Evolutionary conservation across 2,113 vertebrate genomes (phyloP).

Genomic region (Lucifuga dentata): DNA sequence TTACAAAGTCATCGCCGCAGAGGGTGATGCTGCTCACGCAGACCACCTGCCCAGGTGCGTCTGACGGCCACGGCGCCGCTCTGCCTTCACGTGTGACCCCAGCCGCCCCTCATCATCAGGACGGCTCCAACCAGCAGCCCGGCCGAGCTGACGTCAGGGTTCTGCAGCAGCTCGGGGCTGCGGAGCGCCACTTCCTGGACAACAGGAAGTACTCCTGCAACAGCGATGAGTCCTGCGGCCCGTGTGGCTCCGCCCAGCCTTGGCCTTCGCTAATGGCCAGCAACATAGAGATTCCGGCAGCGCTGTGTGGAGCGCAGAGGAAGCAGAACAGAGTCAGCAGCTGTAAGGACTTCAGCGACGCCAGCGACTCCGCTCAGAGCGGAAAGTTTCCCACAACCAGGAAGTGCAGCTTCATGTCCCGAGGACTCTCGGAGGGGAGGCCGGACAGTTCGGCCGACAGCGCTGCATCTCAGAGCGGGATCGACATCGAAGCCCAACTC

Average conservation of each 20-base stretch:
- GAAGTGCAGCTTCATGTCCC: conserved; percentile 89
- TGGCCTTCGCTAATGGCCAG: conserved; percentile 66
- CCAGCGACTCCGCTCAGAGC: conserved; percentile 83
- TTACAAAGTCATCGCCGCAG: conserved; percentile 80
- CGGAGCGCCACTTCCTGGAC: conserved; percentile 63
- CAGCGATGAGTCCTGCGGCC: conserved; percentile 74
- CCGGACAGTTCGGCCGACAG: conserved; percentile 81
- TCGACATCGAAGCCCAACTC: conserved; percentile 74
- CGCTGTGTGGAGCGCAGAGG: conserved; percentile 66
- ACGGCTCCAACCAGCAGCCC: conserved; percentile 54
- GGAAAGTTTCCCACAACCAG: conserved; percentile 77
- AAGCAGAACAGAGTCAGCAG: conserved; percentile 82
- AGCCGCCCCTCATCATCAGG: conserved; percentile 55
- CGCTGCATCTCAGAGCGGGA: conserved; percentile 73
- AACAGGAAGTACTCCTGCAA: conserved; percentile 73
- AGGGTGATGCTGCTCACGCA: conserved; percentile 78
- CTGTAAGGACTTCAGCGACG: conserved; percentile 83
- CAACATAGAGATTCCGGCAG: conserved; percentile 77
- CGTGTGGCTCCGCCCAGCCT: conserved; percentile 58
- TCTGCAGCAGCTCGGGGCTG: conserved; percentile 58
- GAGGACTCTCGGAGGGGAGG: conserved; percentile 84
- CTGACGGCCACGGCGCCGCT: conserved; percentile 67
- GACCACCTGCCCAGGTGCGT: conserved; percentile 60
- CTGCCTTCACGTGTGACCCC: conserved; percentile 56
- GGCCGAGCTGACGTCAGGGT: conserved; percentile 70